These are phyloP conservation scores for Dascillus cervinus DNA, from an alignment of 2,888 invertebrate genomes.

Conservation along the genomic window DNA sequence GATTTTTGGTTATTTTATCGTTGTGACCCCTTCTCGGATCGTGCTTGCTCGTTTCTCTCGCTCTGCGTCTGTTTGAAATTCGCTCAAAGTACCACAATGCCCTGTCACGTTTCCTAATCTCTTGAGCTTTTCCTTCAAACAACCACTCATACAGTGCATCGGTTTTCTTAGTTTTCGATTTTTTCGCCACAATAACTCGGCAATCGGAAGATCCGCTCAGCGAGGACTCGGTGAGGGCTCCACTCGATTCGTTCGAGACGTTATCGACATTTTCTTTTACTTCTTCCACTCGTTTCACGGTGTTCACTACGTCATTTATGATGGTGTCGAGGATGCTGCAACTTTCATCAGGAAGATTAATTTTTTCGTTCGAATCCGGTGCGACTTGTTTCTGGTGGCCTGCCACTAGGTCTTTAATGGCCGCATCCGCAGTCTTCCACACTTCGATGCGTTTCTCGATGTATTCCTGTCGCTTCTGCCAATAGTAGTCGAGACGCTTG, in stretches of 20 bases:
- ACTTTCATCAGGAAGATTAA: neutral
- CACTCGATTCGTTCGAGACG: neutral
- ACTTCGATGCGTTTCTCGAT: slow-evolving; percentile 22
- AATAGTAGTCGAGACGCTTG: slow-evolving; percentile 20
- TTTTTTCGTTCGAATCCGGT: neutral
- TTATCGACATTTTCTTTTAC: neutral
- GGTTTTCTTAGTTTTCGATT: neutral
- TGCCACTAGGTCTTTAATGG: slow-evolving; percentile 12
- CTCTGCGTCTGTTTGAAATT: neutral
- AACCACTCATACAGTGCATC: slow-evolving; percentile 13
- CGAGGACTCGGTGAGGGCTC: neutral
- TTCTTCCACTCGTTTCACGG: neutral
- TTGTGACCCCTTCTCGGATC: neutral
- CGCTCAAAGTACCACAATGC: slow-evolving; percentile 5
- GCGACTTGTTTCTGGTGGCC: neutral
- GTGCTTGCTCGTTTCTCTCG: neutral
- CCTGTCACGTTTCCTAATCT: slow-evolving; percentile 8
- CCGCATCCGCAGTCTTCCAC: slow-evolving; percentile 11
- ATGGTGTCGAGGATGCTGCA: neutral
- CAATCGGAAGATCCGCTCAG: neutral
- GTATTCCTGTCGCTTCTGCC: slow-evolving; percentile 23
- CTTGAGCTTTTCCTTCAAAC: slow-evolving; percentile 14
- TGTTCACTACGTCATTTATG: neutral
- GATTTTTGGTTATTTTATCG: neutral
- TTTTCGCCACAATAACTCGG: neutral